Evolutionary conservation across 2,113 vertebrate genomes (phyloP).

Genomic region (Cyprinodon brontotheroides): DNA sequence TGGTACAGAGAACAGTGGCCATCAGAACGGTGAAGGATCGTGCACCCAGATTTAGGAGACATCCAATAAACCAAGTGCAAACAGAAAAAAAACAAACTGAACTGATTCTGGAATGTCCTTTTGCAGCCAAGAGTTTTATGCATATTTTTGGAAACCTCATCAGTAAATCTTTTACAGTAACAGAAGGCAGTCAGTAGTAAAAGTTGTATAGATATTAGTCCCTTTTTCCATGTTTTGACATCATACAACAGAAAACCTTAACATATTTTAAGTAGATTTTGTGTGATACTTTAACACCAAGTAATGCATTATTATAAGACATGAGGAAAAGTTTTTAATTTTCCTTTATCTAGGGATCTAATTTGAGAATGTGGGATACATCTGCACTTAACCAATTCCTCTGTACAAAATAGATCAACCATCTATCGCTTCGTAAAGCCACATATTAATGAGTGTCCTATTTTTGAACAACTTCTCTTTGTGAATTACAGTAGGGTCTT

Average conservation of each 20-base stretch:
- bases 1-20: conserved; percentile 67
- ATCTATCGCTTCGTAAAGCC: too few species aligned
- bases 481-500: too few species aligned
- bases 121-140: conserved; percentile 24
- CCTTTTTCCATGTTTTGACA: not conserved
- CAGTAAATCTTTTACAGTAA: not conserved
- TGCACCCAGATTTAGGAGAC: conserved; percentile 69
- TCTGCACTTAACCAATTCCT: too few species aligned
- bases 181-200: not conserved
- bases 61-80: conserved; percentile 58
- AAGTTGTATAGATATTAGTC: not conserved
- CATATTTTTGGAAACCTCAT: not conserved
- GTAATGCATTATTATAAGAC: too few species aligned
- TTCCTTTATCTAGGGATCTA: too few species aligned
- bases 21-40: conserved; percentile 68
- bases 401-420: too few species aligned
- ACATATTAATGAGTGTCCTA: too few species aligned
- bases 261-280: not conserved
- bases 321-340: too few species aligned
- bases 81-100: conserved; percentile 44
- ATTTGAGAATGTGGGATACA: too few species aligned
- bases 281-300: not conserved
- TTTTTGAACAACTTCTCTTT: too few species aligned
- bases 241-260: not conserved
- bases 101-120: conserved; percentile 38